A percentile compares a stretch with the other conserved stretches of the same genome.
phyloP scores from a whole-genome alignment of 1,140 invertebrate species.

The Manduca sexta region DNA sequence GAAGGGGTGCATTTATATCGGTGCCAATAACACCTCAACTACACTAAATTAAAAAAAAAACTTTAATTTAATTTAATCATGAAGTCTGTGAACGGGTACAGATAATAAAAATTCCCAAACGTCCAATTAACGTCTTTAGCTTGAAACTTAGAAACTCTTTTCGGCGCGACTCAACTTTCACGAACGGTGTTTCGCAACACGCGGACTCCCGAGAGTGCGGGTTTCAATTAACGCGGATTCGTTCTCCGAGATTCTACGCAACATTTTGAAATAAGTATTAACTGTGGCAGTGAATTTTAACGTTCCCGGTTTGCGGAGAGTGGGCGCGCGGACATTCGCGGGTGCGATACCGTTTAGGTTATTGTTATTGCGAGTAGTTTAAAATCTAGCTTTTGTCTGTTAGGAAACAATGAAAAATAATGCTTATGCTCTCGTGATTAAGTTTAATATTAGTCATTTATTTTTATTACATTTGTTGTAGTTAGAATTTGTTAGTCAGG shows the following conservation, averaged over 20 bases:
- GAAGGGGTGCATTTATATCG: no score
- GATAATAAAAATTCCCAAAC: not conserved
- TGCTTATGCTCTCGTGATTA: no score
- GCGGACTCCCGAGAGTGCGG: not conserved
- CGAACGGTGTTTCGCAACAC: no score
- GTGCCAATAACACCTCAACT: no score
- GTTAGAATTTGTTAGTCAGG: no score
- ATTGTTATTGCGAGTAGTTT: no score
- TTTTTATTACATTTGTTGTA: no score
- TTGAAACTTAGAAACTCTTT: not conserved
- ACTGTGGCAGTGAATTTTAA: not conserved
- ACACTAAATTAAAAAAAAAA: not conserved
- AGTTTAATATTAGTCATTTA: no score
- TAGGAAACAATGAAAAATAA: no score
- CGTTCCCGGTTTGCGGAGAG: not conserved
- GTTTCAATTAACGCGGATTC: slow-evolving; percentile 19
- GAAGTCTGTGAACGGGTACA: not conserved
- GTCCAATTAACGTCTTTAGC: not conserved
- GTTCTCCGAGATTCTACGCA: slow-evolving; percentile 8
- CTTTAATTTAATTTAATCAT: not conserved
- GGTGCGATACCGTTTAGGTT: no score
- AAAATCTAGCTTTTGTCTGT: no score
- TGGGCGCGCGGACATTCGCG: no score
- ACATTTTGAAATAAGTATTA: slow-evolving; percentile 3
- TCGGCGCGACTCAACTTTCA: not conserved